Evolutionary conservation across 2,113 vertebrate genomes (phyloP).

Genomic region (Aepyceros melampus): DNA sequence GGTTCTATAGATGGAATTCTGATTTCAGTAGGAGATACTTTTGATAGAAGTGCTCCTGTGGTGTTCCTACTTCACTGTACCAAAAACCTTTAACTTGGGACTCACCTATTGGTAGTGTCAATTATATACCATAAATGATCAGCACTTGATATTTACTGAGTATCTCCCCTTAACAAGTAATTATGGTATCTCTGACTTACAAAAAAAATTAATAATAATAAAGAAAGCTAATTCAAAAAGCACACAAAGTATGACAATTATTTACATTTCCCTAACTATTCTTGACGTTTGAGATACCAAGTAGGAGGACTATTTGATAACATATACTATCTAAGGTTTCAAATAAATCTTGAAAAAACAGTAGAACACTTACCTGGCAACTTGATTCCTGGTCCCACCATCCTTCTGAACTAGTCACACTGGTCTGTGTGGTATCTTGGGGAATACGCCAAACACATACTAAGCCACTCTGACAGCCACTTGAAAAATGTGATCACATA

Average conservation of each 20-base stretch:
- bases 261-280: not conserved
- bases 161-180: not conserved
- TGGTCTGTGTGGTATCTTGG: constrained; percentile 85
- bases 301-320: not conserved
- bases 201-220: not conserved
- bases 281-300: not conserved
- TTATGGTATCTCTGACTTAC: not conserved
- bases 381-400: constrained; percentile 90
- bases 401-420: constrained; percentile 80
- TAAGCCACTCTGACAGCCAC: constrained; percentile 96
- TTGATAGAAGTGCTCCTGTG: not conserved
- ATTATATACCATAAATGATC: not conserved
- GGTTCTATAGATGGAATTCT: not conserved
- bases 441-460: constrained; percentile 96
- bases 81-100: not conserved
- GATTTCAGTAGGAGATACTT: not conserved
- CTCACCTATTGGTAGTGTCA: not conserved
- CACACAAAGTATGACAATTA: not conserved
- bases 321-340: not conserved
- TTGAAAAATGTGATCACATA: constrained; percentile 72
- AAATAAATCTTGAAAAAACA: constrained; percentile 3
- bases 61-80: not conserved
- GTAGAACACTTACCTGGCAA: constrained; percentile 75
- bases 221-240: not conserved
- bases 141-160: not conserved